phyloP scores from a whole-genome alignment of 2,113 vertebrate genomes.

The Sisor rabdophorus region DNA sequence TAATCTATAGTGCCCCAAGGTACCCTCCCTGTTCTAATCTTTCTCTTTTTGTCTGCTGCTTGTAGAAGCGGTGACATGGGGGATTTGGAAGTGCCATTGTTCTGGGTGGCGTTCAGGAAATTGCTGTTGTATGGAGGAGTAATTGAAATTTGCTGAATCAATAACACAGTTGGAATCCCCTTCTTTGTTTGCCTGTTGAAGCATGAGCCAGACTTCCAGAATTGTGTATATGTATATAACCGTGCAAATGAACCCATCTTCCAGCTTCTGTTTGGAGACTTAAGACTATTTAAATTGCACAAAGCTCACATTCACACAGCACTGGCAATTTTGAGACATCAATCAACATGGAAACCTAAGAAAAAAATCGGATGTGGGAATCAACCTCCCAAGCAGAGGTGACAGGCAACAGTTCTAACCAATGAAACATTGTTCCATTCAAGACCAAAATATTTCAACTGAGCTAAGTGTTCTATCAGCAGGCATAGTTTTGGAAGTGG shows the following conservation, averaged over 20 bases:
- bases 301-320: too few species aligned
- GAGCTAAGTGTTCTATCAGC: too few species aligned
- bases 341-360: too few species aligned
- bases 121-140: slow-evolving; percentile 15
- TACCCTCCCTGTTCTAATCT: neutral
- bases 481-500: too few species aligned
- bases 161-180: slow-evolving; percentile 34
- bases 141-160: slow-evolving; percentile 42
- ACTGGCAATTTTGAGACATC: too few species aligned
- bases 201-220: neutral
- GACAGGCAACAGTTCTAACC: too few species aligned
- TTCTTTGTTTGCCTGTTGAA: slow-evolving; percentile 24
- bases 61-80: slow-evolving; percentile 16
- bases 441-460: too few species aligned
- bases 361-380: too few species aligned
- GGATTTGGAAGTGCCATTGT: slow-evolving; percentile 32
- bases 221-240: neutral
- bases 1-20: neutral
- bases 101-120: slow-evolving; percentile 32
- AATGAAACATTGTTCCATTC: too few species aligned
- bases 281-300: too few species aligned
- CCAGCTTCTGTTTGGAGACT: too few species aligned
- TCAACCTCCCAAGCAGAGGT: too few species aligned
- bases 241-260: neutral
- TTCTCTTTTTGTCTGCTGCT: slow-evolving; percentile 2